phyloP scores from a whole-genome alignment of 2,888 invertebrate species.

The Drosophila testacea region DNA sequence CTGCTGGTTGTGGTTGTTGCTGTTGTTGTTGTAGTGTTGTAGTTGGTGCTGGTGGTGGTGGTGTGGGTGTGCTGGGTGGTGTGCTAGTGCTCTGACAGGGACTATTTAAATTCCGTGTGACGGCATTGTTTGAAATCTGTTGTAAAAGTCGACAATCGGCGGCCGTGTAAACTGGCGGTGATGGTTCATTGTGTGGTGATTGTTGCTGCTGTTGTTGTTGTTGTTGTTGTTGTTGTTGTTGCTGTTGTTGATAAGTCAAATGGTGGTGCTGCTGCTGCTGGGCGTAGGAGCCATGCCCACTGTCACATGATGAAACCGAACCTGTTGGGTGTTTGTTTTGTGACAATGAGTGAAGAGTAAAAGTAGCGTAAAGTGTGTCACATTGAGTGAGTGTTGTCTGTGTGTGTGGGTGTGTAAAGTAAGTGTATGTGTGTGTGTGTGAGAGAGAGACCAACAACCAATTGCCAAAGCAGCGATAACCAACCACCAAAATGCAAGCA shows the following conservation, averaged over 20 bases:
- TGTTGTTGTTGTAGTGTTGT: conserved; percentile 41
- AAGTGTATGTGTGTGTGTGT: conserved; percentile 27
- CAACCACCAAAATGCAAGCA: conserved; percentile 75
- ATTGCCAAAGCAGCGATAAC: conserved; percentile 56
- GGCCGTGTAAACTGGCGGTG: conserved; percentile 78
- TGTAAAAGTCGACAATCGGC: conserved; percentile 82
- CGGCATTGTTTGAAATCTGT: conserved; percentile 82
- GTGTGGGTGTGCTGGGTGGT: conserved; percentile 72
- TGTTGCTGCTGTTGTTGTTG: conserved; percentile 23
- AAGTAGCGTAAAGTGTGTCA: conserved; percentile 56
- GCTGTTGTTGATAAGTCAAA: conserved; percentile 42
- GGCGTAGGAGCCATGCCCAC: conserved; percentile 93
- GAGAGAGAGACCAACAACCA: conserved; percentile 51
- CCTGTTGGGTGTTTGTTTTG: conserved; percentile 85
- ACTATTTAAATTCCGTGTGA: conserved; percentile 76
- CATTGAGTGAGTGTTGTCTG: conserved; percentile 13
- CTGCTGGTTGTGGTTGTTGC: conserved; percentile 50
- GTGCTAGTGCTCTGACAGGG: conserved; percentile 74
- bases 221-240: conserved; percentile 32
- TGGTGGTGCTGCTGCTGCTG: conserved; percentile 86
- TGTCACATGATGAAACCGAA: conserved; percentile 96
- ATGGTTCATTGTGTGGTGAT: conserved; percentile 49
- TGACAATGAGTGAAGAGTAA: conserved; percentile 55
- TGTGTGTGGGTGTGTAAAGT: conserved; percentile 23
- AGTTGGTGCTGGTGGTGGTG: conserved; percentile 40